Conservation (phyloP, 2,113 vertebrate genomes). For the Brachyistius frenatus region DNA sequence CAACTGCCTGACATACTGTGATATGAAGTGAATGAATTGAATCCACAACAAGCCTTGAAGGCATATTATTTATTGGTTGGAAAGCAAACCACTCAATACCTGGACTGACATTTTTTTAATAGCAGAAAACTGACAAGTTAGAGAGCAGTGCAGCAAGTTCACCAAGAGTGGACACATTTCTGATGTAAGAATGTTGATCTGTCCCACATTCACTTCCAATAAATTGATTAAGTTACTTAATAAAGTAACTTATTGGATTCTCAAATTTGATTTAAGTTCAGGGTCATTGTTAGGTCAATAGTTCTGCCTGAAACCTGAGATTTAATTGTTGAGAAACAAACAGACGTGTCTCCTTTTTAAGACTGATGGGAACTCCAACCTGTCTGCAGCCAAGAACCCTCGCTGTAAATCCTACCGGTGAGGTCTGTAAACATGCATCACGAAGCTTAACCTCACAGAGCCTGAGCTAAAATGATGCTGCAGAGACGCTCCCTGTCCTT, state of each 20-base stretch:
- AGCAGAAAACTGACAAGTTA: not conserved
- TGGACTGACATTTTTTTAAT: not conserved
- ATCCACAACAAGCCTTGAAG: not conserved
- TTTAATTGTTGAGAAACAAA: not conserved
- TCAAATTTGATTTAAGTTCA: not conserved
- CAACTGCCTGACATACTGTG: not conserved
- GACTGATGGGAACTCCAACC: not conserved
- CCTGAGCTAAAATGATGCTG: not conserved
- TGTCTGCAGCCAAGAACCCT: slow-evolving; percentile 19
- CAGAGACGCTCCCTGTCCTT: not conserved
- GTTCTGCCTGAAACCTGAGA: not conserved
- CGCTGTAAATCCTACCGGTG: not conserved
- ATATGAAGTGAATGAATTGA: not conserved
- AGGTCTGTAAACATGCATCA: not conserved
- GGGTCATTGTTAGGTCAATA: not conserved
- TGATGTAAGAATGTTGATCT: not conserved
- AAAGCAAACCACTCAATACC: not conserved
- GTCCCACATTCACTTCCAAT: not conserved
- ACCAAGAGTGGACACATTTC: not conserved
- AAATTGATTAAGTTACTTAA: not conserved
- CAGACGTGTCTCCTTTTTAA: not conserved
- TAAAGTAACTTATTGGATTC: not conserved
- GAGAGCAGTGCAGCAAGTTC: not conserved
- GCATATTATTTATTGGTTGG: not conserved
- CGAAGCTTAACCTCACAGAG: slow-evolving; percentile 37